Conservation (phyloP, 2,113 vertebrate species). For the Mirza zaza region DNA sequence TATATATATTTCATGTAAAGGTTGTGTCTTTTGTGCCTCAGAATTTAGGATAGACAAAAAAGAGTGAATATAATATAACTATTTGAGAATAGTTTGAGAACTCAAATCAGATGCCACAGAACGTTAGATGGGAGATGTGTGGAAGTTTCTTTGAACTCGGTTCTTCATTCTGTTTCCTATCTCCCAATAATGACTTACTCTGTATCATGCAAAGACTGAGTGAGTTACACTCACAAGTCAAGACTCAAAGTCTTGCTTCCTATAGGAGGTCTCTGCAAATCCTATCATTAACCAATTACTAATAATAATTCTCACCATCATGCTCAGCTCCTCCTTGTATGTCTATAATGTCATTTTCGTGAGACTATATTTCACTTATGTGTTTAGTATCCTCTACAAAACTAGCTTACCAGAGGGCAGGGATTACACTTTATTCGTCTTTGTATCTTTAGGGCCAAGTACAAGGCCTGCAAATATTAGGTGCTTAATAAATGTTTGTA, state of each 20-base stretch:
- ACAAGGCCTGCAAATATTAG: background rate
- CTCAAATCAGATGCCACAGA: background rate
- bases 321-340: background rate
- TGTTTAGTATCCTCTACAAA: background rate
- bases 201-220: background rate
- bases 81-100: background rate
- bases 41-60: background rate
- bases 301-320: background rate
- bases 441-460: background rate
- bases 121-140: background rate
- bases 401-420: background rate
- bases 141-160: background rate
- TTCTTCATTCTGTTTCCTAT: background rate
- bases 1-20: background rate
- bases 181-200: background rate
- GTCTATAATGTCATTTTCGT: background rate
- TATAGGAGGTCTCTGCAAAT: background rate
- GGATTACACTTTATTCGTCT: background rate
- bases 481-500: background rate
- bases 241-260: background rate
- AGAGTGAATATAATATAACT: background rate
- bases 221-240: background rate
- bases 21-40: background rate
- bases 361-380: background rate
- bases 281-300: background rate